phyloP scores from a whole-genome alignment of 2,797 vertebrate genomes.

The Sarcophilus harrisii region DNA sequence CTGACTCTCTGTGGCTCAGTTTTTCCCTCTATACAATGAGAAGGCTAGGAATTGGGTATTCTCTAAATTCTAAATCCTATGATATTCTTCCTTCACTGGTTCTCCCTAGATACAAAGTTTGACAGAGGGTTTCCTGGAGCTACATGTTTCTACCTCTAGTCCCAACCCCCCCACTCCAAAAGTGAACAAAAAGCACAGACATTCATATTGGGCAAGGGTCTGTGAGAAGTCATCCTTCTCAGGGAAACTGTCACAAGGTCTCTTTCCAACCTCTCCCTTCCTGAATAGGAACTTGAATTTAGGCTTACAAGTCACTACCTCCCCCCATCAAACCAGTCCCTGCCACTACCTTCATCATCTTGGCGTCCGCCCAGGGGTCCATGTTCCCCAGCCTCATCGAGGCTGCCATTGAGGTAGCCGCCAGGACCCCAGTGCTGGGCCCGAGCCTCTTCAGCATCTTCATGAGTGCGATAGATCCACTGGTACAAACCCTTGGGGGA shows the following conservation, averaged over 20 bases:
- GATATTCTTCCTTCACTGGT: not conserved
- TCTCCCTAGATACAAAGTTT: not conserved
- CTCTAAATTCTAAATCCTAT: not conserved
- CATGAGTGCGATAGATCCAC: conserved; percentile 95
- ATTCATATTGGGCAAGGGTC: not conserved
- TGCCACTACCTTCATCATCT: conserved; percentile 89
- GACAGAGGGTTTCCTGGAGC: not conserved
- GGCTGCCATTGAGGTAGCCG: conserved; percentile 75
- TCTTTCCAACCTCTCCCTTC: accelerated
- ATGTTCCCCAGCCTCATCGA: conserved; percentile 56
- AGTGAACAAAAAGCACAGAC: not conserved
- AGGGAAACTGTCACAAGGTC: not conserved
- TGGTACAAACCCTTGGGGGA: conserved; percentile 89
- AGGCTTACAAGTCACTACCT: not conserved
- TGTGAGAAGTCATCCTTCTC: not conserved
- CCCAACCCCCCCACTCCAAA: not conserved
- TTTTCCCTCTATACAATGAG: not conserved
- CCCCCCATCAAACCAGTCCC: not conserved
- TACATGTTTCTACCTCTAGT: not conserved
- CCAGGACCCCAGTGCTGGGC: conserved; percentile 78
- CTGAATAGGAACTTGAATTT: not conserved
- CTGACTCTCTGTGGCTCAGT: not conserved
- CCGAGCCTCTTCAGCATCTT: conserved; percentile 92
- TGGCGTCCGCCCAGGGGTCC: conserved; percentile 82
- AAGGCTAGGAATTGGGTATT: not conserved